Conservation (phyloP, 1,140 invertebrate species). For the Drosophila watanabei region DNA sequence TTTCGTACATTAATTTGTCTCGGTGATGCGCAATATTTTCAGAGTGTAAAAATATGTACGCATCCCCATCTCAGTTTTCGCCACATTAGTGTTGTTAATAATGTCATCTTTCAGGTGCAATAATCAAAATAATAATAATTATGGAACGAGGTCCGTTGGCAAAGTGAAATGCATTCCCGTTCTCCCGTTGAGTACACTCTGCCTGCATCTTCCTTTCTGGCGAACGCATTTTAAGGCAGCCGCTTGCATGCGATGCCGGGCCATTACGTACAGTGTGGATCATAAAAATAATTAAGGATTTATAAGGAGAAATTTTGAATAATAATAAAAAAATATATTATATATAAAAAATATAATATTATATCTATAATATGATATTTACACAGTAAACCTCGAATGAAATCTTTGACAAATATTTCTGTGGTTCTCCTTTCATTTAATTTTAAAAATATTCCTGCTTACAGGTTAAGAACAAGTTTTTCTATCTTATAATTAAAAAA, state of each 20-base stretch:
- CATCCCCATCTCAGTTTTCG: constrained; percentile 12
- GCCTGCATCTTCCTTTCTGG: not conserved
- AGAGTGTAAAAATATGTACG: not conserved
- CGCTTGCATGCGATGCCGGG: constrained; percentile 28
- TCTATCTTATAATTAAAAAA: too few relatives aligned
- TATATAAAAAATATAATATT: not conserved
- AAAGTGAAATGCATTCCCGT: constrained; percentile 43
- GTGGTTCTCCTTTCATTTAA: too few relatives aligned
- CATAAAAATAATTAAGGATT: not conserved
- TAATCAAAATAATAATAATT: constrained; percentile 80
- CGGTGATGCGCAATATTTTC: constrained; percentile 18
- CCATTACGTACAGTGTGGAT: not conserved
- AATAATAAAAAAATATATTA: not conserved
- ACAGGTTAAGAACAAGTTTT: too few relatives aligned
- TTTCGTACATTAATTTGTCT: constrained; percentile 10
- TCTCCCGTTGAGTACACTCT: constrained; percentile 4
- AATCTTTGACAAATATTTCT: not conserved
- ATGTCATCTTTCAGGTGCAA: constrained; percentile 70
- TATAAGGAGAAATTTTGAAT: not conserved
- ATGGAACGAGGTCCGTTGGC: constrained; percentile 34
- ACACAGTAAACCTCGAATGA: accelerated
- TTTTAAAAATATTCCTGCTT: not conserved
- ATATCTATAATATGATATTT: not conserved
- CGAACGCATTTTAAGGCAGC: constrained; percentile 19
- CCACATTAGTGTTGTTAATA: constrained; percentile 65